Percentiles rank a stretch among this genome's conserved stretches.
These are phyloP conservation scores for Petrocephalus microphthalmus DNA, from an alignment of 2,113 vertebrate genomes.

Conservation along the genomic window DNA sequence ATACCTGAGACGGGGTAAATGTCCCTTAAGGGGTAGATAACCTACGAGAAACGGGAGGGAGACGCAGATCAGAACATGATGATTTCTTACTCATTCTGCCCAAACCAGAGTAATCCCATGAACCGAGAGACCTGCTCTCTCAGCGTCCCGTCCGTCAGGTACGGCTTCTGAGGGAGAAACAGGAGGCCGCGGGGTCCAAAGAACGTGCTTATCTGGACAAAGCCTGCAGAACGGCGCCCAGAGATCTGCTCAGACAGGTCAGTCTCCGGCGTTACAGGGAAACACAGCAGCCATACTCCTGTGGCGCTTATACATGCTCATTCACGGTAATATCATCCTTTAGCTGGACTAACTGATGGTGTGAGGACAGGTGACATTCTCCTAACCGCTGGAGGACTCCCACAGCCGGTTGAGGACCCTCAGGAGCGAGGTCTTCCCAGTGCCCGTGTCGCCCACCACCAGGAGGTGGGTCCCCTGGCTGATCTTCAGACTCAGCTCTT, in stretches of 20 bases:
- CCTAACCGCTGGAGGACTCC: constrained; percentile 68
- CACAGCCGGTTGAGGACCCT: constrained; percentile 83
- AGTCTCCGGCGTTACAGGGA: neutral
- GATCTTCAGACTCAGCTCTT: constrained; percentile 78
- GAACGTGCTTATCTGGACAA: constrained; percentile 71
- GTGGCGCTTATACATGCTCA: neutral
- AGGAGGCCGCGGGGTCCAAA: constrained; percentile 89
- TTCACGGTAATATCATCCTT: neutral
- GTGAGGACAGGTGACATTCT: neutral
- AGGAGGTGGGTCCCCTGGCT: constrained; percentile 75
- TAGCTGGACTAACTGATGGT: neutral
- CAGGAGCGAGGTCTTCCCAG: constrained; percentile 87
- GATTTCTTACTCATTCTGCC: neutral
- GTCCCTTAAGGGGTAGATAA: constrained; percentile 91
- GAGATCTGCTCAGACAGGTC: neutral
- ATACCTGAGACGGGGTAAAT: constrained; percentile 86
- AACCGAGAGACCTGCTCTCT: constrained; percentile 76
- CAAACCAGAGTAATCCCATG: neutral
- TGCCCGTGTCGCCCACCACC: constrained; percentile 89
- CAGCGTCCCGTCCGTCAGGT: constrained; percentile 88
- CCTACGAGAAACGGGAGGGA: constrained; percentile 55
- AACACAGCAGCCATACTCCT: neutral
- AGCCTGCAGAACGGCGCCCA: constrained; percentile 58
- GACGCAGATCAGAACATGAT: neutral
- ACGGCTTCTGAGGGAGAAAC: constrained; percentile 87